phyloP scores from a whole-genome alignment of 2,113 vertebrate genomes.

The Heterochromis multidens region DNA sequence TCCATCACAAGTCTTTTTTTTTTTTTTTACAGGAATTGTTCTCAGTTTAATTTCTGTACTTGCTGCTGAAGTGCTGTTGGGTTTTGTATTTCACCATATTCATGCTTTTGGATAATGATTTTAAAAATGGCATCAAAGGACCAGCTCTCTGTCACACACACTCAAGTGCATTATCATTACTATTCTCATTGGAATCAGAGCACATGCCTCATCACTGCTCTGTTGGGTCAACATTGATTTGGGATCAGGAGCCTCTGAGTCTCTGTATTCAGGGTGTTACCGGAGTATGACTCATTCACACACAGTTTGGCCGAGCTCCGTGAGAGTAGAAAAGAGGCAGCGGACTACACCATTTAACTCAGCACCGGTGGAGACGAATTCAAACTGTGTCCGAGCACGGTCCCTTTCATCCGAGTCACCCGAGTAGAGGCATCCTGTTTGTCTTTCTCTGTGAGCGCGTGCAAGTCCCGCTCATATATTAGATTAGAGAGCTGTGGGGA shows the following conservation, averaged over 20 bases:
- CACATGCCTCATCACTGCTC: background rate
- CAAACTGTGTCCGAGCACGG: constrained; percentile 46
- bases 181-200: background rate
- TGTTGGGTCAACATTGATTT: constrained; percentile 13
- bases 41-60: background rate
- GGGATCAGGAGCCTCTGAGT: constrained; percentile 25
- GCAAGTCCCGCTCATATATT: constrained; percentile 31
- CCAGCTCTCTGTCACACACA: constrained; percentile 12
- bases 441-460: constrained; percentile 43
- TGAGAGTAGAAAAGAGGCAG: constrained; percentile 1
- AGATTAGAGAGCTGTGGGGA: constrained; percentile 36
- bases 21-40: background rate
- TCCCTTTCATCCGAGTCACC: constrained; percentile 56
- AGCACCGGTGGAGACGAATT: constrained; percentile 20
- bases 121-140: background rate
- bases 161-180: constrained; percentile 29
- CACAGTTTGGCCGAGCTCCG: constrained; percentile 5
- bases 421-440: constrained; percentile 67
- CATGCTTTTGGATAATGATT: background rate
- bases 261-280: constrained; percentile 27
- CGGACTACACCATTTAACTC: background rate
- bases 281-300: constrained; percentile 23
- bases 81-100: background rate
- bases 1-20: background rate
- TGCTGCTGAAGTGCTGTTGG: background rate